Evolutionary conservation across 2,888 invertebrate species (phyloP).

Genomic region (Baccha elongata): DNA sequence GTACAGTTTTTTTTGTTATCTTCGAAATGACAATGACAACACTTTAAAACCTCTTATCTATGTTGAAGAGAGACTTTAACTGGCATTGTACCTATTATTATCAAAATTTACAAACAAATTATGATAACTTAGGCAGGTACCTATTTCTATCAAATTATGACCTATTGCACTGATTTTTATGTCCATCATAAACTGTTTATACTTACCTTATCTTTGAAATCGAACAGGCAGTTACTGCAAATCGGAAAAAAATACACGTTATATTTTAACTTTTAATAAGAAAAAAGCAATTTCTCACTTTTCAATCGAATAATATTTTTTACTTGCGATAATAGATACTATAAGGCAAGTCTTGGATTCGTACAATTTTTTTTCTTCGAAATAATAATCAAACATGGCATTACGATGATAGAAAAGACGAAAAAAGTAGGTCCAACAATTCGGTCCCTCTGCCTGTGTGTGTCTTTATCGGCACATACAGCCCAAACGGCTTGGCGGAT

Average conservation of each 20-base stretch:
- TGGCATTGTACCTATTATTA: too few species aligned
- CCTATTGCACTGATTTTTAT: conserved; percentile 43
- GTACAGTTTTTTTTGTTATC: conserved; percentile 7
- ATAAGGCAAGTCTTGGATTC: too few species aligned
- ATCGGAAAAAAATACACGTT: not conserved
- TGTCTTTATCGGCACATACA: too few species aligned
- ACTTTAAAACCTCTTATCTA: conserved; percentile 51
- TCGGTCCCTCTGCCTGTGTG: too few species aligned
- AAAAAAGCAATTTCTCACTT: conserved; percentile 20
- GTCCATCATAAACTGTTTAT: conserved; percentile 34
- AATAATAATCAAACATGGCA: too few species aligned
- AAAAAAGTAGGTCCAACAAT: too few species aligned
- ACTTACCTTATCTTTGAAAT: conserved; percentile 48
- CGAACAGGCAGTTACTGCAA: conserved; percentile 32
- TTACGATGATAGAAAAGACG: too few species aligned
- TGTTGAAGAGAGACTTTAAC: not conserved
- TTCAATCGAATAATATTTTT: conserved; percentile 1
- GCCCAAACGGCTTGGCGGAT: too few species aligned
- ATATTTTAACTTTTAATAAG: conserved; percentile 13
- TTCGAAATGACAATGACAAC: conserved; percentile 30
- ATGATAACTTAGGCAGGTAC: too few species aligned
- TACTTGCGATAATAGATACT: too few species aligned
- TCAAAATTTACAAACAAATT: conserved; percentile 11
- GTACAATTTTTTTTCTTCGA: too few species aligned
- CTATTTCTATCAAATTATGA: conserved; percentile 29